Evolutionary conservation across 1,140 invertebrate species (phyloP).

Genomic region (Drosophila melanica): DNA sequence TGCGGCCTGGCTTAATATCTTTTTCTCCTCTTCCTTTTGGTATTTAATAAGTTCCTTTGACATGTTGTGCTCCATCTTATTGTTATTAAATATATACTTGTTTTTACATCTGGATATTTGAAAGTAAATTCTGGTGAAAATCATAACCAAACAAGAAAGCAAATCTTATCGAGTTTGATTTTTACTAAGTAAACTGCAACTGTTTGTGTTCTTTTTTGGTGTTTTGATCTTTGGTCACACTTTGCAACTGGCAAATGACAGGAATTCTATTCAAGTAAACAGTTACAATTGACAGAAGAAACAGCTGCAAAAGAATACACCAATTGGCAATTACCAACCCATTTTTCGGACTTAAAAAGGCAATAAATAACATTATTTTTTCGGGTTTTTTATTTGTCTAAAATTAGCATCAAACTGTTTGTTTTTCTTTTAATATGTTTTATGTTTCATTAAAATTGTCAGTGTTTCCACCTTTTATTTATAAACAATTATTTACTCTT

Average conservation of each 20-base stretch:
- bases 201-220: too few relatives aligned
- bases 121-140: not conserved
- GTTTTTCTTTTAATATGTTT: slow-evolving; percentile 29
- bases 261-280: too few relatives aligned
- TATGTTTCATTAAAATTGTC: slow-evolving; percentile 46
- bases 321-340: too few relatives aligned
- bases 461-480: slow-evolving; percentile 30
- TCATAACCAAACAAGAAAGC: not conserved
- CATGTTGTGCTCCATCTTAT: not conserved
- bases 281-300: too few relatives aligned
- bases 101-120: not conserved
- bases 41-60: not conserved
- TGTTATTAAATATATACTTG: too few relatives aligned
- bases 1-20: not conserved
- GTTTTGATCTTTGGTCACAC: too few relatives aligned
- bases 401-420: slow-evolving; percentile 74
- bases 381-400: slow-evolving; percentile 56
- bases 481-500: slow-evolving; percentile 34
- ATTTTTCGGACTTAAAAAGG: too few relatives aligned
- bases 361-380: not conserved
- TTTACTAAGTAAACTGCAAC: too few relatives aligned
- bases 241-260: too few relatives aligned
- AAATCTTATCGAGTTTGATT: too few relatives aligned
- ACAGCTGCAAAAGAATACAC: too few relatives aligned
- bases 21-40: not conserved